A percentile compares a stretch with the other conserved stretches of the same genome.
phyloP scores from a whole-genome alignment of 2,888 invertebrate genomes.

The Stramonita haemastoma region DNA sequence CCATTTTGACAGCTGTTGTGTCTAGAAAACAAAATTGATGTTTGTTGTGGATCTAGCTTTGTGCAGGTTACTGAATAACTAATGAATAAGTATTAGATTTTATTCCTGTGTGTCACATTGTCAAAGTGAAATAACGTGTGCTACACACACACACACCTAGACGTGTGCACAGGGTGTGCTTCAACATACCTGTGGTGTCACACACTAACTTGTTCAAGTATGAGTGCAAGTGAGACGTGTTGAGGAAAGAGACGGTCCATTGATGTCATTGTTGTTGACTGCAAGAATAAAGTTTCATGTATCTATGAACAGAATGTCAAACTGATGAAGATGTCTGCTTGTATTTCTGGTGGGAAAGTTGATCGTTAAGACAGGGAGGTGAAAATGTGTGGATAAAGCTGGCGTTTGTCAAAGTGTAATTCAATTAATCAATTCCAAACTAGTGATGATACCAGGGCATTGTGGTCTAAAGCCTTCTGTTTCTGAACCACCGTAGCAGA shows the following conservation, averaged over 20 bases:
- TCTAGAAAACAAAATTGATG: neutral
- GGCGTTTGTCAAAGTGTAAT: no score
- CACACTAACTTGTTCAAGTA: neutral
- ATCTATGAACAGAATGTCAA: slow-evolving; percentile 17
- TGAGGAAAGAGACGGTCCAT: neutral
- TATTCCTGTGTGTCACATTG: neutral
- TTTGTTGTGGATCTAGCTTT: neutral
- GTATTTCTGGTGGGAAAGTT: neutral
- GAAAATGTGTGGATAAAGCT: no score
- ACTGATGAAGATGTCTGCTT: neutral
- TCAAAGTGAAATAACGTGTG: neutral
- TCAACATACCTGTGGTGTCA: neutral
- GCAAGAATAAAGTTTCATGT: slow-evolving; percentile 1
- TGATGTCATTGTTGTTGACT: neutral
- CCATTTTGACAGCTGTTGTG: neutral
- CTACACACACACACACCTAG: neutral
- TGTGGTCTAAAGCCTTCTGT: no score
- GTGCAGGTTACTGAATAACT: neutral
- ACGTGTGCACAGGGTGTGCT: neutral
- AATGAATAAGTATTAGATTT: neutral
- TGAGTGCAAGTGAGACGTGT: neutral
- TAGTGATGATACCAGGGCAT: no score
- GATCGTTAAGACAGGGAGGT: no score
- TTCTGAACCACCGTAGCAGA: no score
- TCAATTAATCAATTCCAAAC: no score